Evolutionary conservation across 2,797 vertebrate species (phyloP), one percentile per base, ranked within the genome.

Genomic region (Sebastiscus albofasciatus): DNA sequence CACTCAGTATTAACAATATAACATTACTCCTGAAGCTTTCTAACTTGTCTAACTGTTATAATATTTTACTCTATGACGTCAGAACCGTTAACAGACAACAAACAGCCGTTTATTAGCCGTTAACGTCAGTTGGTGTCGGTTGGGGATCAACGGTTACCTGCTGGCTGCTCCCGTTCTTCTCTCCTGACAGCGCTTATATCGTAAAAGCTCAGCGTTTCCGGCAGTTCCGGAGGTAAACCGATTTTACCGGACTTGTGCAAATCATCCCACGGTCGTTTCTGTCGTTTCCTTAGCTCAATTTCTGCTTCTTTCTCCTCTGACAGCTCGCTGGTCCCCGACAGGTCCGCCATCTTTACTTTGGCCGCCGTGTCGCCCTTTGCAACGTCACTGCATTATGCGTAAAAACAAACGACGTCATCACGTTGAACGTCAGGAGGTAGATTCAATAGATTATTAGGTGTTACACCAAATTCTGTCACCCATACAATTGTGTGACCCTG

Each of bases 141-240:
- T 77, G 76, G 55, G 39, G 58, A n/a, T 64, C 27, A 24, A 6
- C 65, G 27, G n/a, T 90, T 90, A 99, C 98, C 98, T 94, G 97
- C 96, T 81, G 97, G 92, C 52, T 86, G 87, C 66, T 96, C 94
- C 52, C 93, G 94, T 54, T 93, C 93, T 87, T 95, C 96, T 70
- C 94, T 89, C 88, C 93, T 93, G 75, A 93, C 95, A 67, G 89
- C 85, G n/a, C 92, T 92, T 68, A 96, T 96, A 85, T 98, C 97
- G 91, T 97, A 98, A 95, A 97, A 97, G 6, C 98, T 97, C 79
- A 99, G 73, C 0, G 97, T 98, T 88, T 99, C 98, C 0, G 97
- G 95, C 52, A 90, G 94, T 1, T 88, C 84, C 18, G 96, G 78
- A 0, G 89, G 82, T 10, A 91, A 16, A 0, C 70, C 65, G 27